phyloP scores from a whole-genome alignment of 2,113 vertebrate species.

The Nyctereutes procyonoides region DNA sequence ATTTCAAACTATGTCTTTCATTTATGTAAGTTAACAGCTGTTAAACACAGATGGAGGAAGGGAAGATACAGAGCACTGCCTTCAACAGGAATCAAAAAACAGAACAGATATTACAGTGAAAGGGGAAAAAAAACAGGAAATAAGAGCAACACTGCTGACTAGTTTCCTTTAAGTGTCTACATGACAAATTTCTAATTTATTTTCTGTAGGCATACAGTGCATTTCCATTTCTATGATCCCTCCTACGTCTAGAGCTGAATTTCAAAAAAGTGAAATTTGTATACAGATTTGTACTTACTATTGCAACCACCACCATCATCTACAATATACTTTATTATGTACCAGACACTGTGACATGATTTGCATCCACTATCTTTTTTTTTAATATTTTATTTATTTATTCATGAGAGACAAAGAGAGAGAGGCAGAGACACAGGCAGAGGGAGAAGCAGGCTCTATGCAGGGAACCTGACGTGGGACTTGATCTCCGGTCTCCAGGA shows the following conservation, averaged over 20 bases:
- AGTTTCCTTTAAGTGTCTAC: neutral
- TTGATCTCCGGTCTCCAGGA: too few relatives aligned
- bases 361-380: neutral
- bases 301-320: neutral
- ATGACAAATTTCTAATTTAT: neutral
- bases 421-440: too few relatives aligned
- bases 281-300: neutral
- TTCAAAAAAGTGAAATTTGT: constrained; percentile 1
- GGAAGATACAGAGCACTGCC: neutral
- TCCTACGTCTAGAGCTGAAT: neutral
- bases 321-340: neutral
- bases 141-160: neutral
- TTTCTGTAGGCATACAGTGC: neutral
- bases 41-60: neutral
- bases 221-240: constrained; percentile 2
- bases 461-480: too few relatives aligned
- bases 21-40: neutral
- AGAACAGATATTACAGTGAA: constrained; percentile 37
- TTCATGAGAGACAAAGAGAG: too few relatives aligned
- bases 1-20: constrained; percentile 27
- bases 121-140: constrained; percentile 40
- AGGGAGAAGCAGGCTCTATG: too few relatives aligned
- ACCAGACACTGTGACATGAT: neutral
- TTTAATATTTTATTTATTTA: too few relatives aligned
- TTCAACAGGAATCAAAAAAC: constrained; percentile 27